Evolutionary conservation across 2,113 vertebrate species (phyloP).

Genomic region (Emydura subglobosa): DNA sequence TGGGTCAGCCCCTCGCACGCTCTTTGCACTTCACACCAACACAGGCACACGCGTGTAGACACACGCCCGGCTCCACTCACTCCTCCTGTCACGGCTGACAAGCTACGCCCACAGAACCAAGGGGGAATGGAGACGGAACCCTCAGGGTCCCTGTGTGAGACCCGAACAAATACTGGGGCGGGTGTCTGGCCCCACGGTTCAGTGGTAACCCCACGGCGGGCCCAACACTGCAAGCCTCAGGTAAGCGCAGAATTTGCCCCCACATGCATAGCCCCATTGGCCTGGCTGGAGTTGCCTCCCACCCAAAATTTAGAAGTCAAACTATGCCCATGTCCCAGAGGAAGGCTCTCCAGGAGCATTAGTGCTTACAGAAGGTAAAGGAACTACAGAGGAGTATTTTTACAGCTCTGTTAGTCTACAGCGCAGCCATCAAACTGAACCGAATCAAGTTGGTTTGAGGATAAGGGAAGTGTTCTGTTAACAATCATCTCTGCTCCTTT

Average conservation of each 20-base stretch:
- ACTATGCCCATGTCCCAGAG: background rate
- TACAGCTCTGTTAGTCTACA: background rate
- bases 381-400: background rate
- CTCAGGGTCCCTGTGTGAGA: background rate
- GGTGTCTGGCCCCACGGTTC: background rate
- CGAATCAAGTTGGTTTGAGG: background rate
- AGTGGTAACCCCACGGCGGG: background rate
- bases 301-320: background rate
- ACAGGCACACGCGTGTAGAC: too few species aligned
- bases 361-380: background rate
- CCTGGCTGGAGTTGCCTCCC: background rate
- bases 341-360: background rate
- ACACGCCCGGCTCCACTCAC: background rate
- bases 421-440: background rate
- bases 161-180: background rate
- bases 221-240: background rate
- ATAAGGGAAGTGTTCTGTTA: background rate
- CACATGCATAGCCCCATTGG: too few species aligned
- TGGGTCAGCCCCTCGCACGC: background rate
- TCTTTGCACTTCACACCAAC: background rate
- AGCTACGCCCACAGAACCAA: background rate
- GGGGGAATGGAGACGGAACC: background rate
- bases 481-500: background rate
- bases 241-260: background rate
- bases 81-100: background rate